Evolutionary conservation across 2,113 vertebrate species (phyloP), one percentile per base, ranked within the genome.

Genomic region (Sinocyclocheilus maitianheensis): DNA sequence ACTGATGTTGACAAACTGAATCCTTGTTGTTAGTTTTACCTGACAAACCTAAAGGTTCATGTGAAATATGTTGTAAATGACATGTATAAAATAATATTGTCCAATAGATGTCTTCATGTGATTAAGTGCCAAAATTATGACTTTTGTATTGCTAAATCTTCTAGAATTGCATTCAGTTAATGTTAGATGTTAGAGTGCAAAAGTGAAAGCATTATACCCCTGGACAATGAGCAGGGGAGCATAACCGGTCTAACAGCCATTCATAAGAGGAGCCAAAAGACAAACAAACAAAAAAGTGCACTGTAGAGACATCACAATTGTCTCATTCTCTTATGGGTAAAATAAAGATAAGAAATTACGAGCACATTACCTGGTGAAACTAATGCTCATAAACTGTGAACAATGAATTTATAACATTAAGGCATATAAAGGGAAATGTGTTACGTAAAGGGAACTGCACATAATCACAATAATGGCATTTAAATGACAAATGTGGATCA

Each of bases 71-170:
- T 86, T 77, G 63, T 76, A 86, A 78, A 71, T 77, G 37, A 78
- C 53, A 63, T 89, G 77, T 78, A 81, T 43, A 86, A 82, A 86
- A 53, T 65, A 67, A 53, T 34, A 53, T 65, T 84, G 69, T 86
- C 69, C 84, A 69, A 62, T 89, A 83, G 76, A 71, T 88, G 87
- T 81, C 74, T 89, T 80, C 65, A 84, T 87, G 88, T 87, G 77
- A 84, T 77, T 74, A 87, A 87, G 88, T 89, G 85, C 88, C 88
- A 89, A 89, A 84, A 72, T 84, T 58, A 72, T 13, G 26, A 76
- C 43, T 9, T 88, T 89, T 89, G 48, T 86, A 81, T 89, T 76
- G 46, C 65, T 75, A 26, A 46, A 62, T 60, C 11, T 79, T 0
- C 22, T 16, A 63, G 22, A 51, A 22, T 71, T 71, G 22, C 12